Base-by-base conservation (phyloP, 1,140 invertebrate species). In the Mamestra configurata region DNA sequence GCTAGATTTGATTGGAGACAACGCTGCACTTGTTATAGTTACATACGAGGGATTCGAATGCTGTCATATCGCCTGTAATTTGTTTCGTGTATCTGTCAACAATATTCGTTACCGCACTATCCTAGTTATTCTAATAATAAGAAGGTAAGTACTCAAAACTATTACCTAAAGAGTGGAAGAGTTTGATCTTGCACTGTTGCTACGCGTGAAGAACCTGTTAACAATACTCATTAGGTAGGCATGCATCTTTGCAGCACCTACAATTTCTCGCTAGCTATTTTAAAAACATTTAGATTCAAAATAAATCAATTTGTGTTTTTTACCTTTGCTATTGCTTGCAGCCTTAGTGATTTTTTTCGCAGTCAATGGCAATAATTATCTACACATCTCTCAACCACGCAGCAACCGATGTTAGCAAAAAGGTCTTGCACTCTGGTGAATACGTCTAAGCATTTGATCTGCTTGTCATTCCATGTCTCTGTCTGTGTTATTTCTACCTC, bases 1-100 rank as follows among this genome's bases (percentile, higher is more conserved):
- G 15, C 15, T 49, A n/a, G 3, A 49, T 49, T 49, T 3, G 2
- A 49, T 4, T 49, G 43, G n/a, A 49, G 37, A 10, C 8, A 40
- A 10, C 8, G 10, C 37, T 40, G 37, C 8, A 40, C 8, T 40
- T 11, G 8, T 31, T 31, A 31, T 1, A 5, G 27, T 31, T 31
- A 31, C 27, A 31, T 31, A 31, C 27, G 27, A 31, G 27, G 10
- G 40, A 11, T 43, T 11, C 8, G 11, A 4, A 4, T 15, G 5
- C 15, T n/a, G 15, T 3, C 13, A 49, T 49, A 6, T n/a, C 43
- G 43, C 43, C 43, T 3, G 22, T 22, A 55, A 10, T 24, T 57
- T 24, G 1, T 24, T 5, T 55, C 3, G 22, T 57, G 13, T 57
- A 68, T 15, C 64, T 68, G 40, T 68, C 40, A 68, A 68, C 64